A percentile compares a stretch with the other conserved stretches of the same genome.
These are phyloP conservation scores for Natator depressus DNA, from an alignment of 2,113 vertebrate genomes.

Conservation along the genomic window DNA sequence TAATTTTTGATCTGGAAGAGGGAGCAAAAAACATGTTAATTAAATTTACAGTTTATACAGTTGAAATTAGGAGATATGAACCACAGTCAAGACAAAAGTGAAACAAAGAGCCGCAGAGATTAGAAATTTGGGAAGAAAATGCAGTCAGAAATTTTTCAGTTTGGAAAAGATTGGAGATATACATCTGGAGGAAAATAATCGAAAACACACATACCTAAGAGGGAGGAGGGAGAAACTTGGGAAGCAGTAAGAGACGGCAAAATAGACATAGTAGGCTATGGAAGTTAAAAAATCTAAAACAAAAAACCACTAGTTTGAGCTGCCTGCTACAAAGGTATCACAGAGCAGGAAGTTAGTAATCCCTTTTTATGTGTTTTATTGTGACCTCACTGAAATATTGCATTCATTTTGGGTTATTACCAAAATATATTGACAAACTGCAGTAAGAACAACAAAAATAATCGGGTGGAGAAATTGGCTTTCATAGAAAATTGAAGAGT, in stretches of 20 bases:
- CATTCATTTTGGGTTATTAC: neutral
- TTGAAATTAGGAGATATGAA: neutral
- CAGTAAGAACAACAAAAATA: neutral
- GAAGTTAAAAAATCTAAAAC: neutral
- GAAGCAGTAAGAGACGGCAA: neutral
- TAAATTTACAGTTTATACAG: neutral
- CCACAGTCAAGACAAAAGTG: neutral
- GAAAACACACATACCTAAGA: neutral
- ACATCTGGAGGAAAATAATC: neutral
- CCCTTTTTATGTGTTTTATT: neutral
- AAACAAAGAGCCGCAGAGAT: neutral
- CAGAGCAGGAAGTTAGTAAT: neutral
- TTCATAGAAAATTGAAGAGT: neutral
- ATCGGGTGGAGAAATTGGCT: neutral
- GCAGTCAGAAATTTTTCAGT: neutral
- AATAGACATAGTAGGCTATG: neutral
- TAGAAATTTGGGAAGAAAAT: neutral
- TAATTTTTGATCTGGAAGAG: neutral
- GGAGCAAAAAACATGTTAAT: neutral
- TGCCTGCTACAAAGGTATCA: neutral
- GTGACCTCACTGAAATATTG: neutral
- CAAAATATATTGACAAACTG: neutral
- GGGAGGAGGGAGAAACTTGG: neutral
- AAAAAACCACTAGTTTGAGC: rapidly evolving
- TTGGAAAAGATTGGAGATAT: neutral